Percentiles rank a stretch among this genome's conserved stretches.
phyloP scores from a whole-genome alignment of 2,113 vertebrate species.

The Todiramphus chloris region DNA sequence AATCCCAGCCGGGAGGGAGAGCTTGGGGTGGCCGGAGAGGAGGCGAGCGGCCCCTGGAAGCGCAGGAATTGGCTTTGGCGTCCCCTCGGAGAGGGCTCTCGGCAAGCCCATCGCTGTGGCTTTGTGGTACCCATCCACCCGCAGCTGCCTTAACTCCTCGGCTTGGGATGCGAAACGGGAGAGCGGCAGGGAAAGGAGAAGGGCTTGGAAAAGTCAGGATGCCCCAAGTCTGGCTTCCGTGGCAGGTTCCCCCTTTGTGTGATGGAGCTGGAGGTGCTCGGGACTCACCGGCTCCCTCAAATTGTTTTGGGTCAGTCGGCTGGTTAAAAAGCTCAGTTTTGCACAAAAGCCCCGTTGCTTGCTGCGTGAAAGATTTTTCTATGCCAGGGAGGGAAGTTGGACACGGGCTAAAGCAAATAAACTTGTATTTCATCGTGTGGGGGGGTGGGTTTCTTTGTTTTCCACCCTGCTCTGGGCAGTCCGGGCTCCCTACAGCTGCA shows the following conservation, averaged over 20 bases:
- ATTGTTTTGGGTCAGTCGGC: background rate
- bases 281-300: background rate
- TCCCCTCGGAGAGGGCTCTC: background rate
- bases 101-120: accelerated
- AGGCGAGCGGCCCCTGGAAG: background rate
- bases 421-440: background rate
- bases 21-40: background rate
- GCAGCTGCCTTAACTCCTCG: background rate
- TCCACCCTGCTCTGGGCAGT: background rate
- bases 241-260: accelerated
- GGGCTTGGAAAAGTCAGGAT: background rate
- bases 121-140: background rate
- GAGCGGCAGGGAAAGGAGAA: background rate
- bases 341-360: background rate
- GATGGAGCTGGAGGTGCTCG: background rate
- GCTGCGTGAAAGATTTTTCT: background rate
- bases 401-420: background rate
- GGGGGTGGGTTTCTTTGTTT: constrained; percentile 22
- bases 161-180: background rate
- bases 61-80: background rate
- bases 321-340: background rate
- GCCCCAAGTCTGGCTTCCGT: accelerated
- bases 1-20: background rate
- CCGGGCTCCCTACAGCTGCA: background rate
- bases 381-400: background rate